phyloP scores from a whole-genome alignment of 2,888 invertebrate genomes.

The Shargacucullia verbasci region DNA sequence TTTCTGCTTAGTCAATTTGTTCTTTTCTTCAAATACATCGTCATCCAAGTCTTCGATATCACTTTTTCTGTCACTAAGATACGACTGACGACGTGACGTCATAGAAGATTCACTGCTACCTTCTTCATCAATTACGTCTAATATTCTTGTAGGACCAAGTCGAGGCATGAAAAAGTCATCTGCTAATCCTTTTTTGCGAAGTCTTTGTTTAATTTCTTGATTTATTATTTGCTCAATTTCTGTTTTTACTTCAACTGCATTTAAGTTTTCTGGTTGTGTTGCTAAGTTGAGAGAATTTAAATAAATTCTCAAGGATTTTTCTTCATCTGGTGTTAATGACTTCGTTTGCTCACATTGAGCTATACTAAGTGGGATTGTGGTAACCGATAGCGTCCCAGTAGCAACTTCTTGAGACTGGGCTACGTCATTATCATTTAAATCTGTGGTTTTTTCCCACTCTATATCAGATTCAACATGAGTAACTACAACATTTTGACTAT shows the following conservation, averaged over 20 bases:
- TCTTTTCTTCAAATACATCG: conserved; percentile 82
- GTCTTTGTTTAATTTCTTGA: conserved; percentile 80
- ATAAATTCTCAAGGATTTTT: conserved; percentile 87
- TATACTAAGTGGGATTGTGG: conserved; percentile 79
- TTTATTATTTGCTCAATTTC: conserved; percentile 84
- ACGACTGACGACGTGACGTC: conserved; percentile 87
- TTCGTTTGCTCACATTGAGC: conserved; percentile 79
- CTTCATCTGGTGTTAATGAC: conserved; percentile 88
- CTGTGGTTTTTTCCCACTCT: conserved; percentile 88
- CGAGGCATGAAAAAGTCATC: conserved; percentile 78
- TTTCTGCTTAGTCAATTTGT: conserved; percentile 61
- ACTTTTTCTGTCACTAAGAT: conserved; percentile 84
- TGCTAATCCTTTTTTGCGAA: conserved; percentile 78
- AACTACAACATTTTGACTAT: conserved; percentile 87
- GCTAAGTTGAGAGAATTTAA: conserved; percentile 88
- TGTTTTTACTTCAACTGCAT: conserved; percentile 78
- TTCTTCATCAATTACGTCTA: conserved; percentile 94
- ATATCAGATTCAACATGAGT: conserved; percentile 91
- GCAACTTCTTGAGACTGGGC: conserved; percentile 67
- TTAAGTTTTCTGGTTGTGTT: conserved; percentile 80
- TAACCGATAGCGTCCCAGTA: conserved; percentile 77
- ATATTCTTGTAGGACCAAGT: conserved; percentile 90
- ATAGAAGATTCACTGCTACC: conserved; percentile 91
- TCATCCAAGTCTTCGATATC: conserved; percentile 85
- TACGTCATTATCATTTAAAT: conserved; percentile 67